These are phyloP conservation scores for Catostylus mosaicus DNA, from an alignment of 30 jellyfish, hydroid and myxozoan species.

Conservation along the genomic window DNA sequence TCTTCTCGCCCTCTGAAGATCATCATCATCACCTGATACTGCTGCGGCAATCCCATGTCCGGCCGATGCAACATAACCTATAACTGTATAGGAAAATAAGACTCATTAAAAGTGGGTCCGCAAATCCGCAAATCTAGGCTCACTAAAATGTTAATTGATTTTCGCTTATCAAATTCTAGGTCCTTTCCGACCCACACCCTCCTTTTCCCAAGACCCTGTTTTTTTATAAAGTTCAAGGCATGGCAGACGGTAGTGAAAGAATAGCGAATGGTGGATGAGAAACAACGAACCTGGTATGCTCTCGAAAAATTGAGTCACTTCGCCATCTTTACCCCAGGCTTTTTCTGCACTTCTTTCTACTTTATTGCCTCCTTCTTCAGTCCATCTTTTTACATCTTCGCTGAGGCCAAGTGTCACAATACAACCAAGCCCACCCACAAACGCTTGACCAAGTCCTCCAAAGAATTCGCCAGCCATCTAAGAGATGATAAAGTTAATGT, in stretches of 20 bases:
- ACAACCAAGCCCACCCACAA: conserved; percentile 49
- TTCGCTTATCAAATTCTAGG: no score
- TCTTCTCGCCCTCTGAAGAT: conserved; percentile 50
- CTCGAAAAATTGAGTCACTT: conserved; percentile 43
- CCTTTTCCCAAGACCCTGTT: neutral
- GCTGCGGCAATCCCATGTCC: conserved; percentile 66
- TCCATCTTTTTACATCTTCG: conserved; percentile 45
- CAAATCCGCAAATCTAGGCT: no score
- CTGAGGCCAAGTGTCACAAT: conserved; percentile 26
- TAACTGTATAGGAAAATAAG: conserved; percentile 9
- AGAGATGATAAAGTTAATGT: no score
- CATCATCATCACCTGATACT: conserved; percentile 23
- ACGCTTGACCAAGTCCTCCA: conserved; percentile 38
- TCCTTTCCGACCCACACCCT: no score
- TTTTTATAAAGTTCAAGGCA: no score
- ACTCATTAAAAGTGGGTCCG: no score
- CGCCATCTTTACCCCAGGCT: conserved; percentile 68
- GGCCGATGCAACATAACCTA: conserved; percentile 61
- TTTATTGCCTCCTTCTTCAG: conserved; percentile 35
- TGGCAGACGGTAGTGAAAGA: neutral
- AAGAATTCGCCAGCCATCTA: conserved; percentile 54
- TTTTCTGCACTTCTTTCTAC: conserved; percentile 33
- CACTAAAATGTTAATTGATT: no score
- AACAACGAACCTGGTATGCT: conserved; percentile 32
- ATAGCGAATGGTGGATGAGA: neutral